Conservation (phyloP, 2,113 vertebrate species). For the Pardalotus punctatus region DNA sequence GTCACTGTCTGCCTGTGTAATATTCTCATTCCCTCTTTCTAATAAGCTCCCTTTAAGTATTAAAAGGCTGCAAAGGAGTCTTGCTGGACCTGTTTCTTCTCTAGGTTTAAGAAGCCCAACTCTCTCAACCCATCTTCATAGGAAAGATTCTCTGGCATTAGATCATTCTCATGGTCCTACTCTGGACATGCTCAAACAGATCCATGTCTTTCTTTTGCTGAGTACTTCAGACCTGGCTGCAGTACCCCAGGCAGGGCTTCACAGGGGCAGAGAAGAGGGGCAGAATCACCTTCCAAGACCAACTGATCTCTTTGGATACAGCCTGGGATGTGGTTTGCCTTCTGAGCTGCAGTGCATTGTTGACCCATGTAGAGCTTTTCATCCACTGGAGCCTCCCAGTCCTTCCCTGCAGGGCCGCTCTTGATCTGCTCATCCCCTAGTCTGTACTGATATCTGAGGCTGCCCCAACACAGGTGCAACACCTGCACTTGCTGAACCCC, state of each 20-base stretch:
- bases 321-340: neutral
- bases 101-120: neutral
- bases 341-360: neutral
- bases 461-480: neutral
- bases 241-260: neutral
- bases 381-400: accelerated
- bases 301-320: neutral
- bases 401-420: accelerated
- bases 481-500: neutral
- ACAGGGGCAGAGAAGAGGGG: neutral
- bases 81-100: neutral
- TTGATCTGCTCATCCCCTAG: too few relatives aligned
- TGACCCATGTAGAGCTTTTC: neutral
- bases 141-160: neutral
- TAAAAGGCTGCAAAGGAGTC: neutral
- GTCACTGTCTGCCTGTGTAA: neutral
- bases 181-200: neutral
- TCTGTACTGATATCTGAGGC: neutral
- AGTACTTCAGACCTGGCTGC: too few relatives aligned
- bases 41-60: neutral
- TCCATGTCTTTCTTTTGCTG: neutral
- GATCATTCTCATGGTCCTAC: neutral
- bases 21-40: neutral
- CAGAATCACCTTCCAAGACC: neutral
- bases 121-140: neutral